Conservation (phyloP, 2,113 vertebrate species). For the Melanotaenia duboulayi region DNA sequence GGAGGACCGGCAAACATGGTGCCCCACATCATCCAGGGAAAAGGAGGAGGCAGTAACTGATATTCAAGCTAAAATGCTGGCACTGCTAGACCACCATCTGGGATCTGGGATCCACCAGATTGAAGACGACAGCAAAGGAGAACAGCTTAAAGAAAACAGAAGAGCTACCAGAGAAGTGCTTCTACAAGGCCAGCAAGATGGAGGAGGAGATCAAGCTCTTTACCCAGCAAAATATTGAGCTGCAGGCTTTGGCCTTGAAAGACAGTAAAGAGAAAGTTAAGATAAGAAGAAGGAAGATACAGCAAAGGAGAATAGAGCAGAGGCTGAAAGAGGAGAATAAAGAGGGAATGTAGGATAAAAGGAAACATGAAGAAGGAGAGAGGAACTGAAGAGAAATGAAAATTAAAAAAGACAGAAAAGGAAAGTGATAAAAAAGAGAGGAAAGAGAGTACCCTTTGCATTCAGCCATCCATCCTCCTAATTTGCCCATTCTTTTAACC, state of each 20-base stretch:
- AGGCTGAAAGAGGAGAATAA: not conserved
- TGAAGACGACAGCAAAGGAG: not conserved
- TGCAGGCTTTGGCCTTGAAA: not conserved
- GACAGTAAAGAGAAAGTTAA: not conserved
- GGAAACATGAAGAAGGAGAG: not conserved
- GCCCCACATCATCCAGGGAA: not conserved
- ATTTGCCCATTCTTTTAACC: no score
- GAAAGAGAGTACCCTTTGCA: no score
- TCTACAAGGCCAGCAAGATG: not conserved
- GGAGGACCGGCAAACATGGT: not conserved
- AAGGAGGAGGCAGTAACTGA: not conserved
- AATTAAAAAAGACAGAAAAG: not conserved
- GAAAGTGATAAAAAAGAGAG: no score
- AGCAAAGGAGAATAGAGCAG: not conserved
- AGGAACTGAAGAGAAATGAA: not conserved
- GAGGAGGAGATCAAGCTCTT: not conserved
- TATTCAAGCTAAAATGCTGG: conserved; percentile 3
- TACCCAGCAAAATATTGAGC: not conserved
- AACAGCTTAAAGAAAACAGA: not conserved
- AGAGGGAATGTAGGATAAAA: not conserved
- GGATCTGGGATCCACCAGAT: not conserved
- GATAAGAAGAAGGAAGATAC: not conserved
- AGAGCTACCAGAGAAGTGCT: not conserved
- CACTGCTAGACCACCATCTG: not conserved
- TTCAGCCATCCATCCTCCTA: no score